Percentiles rank a stretch among this genome's conserved stretches.
phyloP scores from a whole-genome alignment of 2,888 invertebrate species.

The Ormyrus thymus region DNA sequence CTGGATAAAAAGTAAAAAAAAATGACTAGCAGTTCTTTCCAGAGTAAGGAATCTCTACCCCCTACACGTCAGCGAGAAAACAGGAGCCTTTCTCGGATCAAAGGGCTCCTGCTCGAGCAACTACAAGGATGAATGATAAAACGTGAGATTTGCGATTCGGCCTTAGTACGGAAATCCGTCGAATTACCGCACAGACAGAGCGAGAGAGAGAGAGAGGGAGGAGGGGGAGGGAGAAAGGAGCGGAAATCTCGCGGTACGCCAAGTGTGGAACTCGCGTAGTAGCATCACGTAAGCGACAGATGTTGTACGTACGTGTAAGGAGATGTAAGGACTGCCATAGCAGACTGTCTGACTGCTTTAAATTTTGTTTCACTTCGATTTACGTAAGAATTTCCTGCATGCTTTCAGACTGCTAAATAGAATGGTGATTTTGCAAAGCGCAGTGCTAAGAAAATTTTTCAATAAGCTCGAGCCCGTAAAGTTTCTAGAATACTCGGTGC shows the following conservation, averaged over 20 bases:
- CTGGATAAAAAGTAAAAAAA: too few species aligned
- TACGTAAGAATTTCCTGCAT: not conserved
- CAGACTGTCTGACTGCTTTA: not conserved
- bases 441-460: too few species aligned
- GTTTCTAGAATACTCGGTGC: too few species aligned
- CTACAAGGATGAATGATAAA: constrained; percentile 27
- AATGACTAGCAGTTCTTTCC: too few species aligned
- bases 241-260: not conserved
- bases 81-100: not conserved
- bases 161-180: constrained; percentile 21
- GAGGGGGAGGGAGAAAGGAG: not conserved
- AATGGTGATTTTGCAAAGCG: too few species aligned
- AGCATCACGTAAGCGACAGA: constrained; percentile 5
- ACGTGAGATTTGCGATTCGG: constrained; percentile 25
- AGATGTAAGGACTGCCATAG: not conserved
- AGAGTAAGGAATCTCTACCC: too few species aligned
- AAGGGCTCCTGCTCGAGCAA: constrained; percentile 6
- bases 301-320: not conserved
- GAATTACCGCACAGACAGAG: constrained; percentile 10
- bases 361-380: not conserved
- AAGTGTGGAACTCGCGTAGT: not conserved
- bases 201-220: not conserved
- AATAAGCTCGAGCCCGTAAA: too few species aligned
- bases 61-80: not conserved
- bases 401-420: too few species aligned